A percentile compares a stretch with the other conserved stretches of the same genome.
These are phyloP conservation scores for Herminia tarsipennalis DNA, from an alignment of 2,888 invertebrate species.

Conservation along the genomic window DNA sequence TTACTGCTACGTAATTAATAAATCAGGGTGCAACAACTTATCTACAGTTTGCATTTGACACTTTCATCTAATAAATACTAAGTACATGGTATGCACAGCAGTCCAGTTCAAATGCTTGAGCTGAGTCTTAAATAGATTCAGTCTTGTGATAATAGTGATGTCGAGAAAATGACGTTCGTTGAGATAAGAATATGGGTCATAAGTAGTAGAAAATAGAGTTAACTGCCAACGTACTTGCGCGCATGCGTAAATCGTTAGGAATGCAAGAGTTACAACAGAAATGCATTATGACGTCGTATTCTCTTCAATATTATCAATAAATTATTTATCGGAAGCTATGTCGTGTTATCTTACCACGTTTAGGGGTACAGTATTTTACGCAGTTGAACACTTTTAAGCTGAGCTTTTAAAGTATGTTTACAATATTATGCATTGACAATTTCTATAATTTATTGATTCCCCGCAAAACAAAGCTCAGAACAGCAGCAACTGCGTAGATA, in stretches of 20 bases:
- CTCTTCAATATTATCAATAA: constrained; percentile 33
- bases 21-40: not conserved
- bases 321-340: constrained; percentile 44
- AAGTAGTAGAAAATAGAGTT: constrained; percentile 59
- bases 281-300: constrained; percentile 53
- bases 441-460: too few relatives aligned
- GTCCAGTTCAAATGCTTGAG: constrained; percentile 33
- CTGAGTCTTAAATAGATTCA: constrained; percentile 38
- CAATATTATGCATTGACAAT: too few relatives aligned
- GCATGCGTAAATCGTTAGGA: constrained; percentile 41
- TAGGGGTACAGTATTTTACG: too few relatives aligned
- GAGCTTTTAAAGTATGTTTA: too few relatives aligned
- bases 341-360: constrained; percentile 23
- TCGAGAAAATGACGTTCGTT: constrained; percentile 57
- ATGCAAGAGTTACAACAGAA: constrained; percentile 59
- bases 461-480: too few relatives aligned
- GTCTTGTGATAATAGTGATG: constrained; percentile 44
- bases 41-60: not conserved
- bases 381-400: too few relatives aligned
- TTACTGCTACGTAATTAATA: not conserved
- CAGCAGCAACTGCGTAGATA: too few relatives aligned
- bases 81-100: constrained; percentile 2
- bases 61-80: not conserved
- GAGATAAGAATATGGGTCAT: constrained; percentile 76
- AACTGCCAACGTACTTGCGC: constrained; percentile 44